Percentiles rank a stretch among this genome's conserved stretches.
These are phyloP conservation scores for Lutraria lutraria DNA, from an alignment of 2,888 invertebrate species.

Conservation along the genomic window DNA sequence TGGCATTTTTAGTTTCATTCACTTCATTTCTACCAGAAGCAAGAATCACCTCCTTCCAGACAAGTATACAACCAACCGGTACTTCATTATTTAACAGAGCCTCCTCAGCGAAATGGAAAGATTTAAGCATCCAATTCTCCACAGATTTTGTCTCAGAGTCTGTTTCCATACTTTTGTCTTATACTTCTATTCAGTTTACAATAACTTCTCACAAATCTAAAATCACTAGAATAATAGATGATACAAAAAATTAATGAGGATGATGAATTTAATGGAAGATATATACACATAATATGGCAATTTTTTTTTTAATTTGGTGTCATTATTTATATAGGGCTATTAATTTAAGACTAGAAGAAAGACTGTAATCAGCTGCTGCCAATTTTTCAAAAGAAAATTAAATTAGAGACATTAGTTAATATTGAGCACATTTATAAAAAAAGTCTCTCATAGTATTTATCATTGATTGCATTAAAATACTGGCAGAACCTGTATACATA, in stretches of 20 bases:
- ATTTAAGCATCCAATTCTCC: conserved; percentile 83
- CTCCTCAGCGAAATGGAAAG: conserved; percentile 90
- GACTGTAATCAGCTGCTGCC: too few species aligned
- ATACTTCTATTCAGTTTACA: neutral
- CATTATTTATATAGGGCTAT: too few species aligned
- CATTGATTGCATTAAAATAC: too few species aligned
- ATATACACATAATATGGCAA: too few species aligned
- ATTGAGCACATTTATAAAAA: too few species aligned
- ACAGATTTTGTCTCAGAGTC: neutral
- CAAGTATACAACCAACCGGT: conserved; percentile 98
- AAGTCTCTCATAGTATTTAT: too few species aligned
- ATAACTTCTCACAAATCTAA: neutral
- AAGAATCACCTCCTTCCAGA: conserved; percentile 90
- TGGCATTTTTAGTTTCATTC: conserved; percentile 97
- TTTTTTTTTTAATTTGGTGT: too few species aligned
- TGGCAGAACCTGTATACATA: too few species aligned
- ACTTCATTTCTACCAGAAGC: conserved; percentile 96
- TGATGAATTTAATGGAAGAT: neutral
- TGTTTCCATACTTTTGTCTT: neutral
- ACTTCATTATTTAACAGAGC: conserved; percentile 95
- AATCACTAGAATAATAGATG: neutral
- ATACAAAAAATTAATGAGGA: neutral
- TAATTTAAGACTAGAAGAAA: too few species aligned
- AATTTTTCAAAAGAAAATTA: too few species aligned
- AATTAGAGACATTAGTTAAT: too few species aligned